Base-by-base conservation (phyloP, 2,113 vertebrate species). In the Macrotus californicus region DNA sequence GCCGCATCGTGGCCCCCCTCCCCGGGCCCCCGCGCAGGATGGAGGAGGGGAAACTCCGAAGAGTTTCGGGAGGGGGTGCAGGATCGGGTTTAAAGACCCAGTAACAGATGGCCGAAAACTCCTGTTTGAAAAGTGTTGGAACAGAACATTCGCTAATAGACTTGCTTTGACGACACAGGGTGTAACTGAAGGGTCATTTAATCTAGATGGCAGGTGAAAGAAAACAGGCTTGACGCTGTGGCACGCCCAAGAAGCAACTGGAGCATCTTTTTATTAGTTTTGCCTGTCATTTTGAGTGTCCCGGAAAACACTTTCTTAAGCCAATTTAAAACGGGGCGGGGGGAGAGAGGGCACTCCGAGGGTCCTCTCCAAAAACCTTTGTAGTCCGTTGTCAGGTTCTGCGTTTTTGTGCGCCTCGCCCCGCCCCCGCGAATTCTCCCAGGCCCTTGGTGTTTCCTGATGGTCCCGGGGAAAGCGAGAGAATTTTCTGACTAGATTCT, bases 111-210 rank as follows among this genome's bases (percentile, higher is more conserved):
- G 84, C 46, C 19, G 48, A 41, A 87, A 76, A 41, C n/a, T 84
- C 19, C 7, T 3, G 7, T 52, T 67, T 73, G 93, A 56, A 93
- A 96, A 94, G 92, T 95, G 96, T 91, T n/a, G 77, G 70, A 92
- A 48, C 56, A 24, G 66, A 72, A 81, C 15, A 2, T 26, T 86
- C n/a, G 12, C 76, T 84, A 56, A 54, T 7, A 64, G 91, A 52
- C 36, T 29, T 24, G 66, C 76, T 88, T 56, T 29, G 81, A 29
- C 1, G 13, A 69, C 84, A 46, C 52, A 0, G 81, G 54, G 29
- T 92, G 64, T 50, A 22, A 61, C 50, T n/a, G 81, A 90, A 90
- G 82, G 94, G 90, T 59, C 59, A 15, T n/a, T 88, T 73, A n/a
- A 48, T 67, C n/a, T 56, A 26, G 83, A 43, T 5, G 84, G 87